These are phyloP conservation scores for Nerophis lumbriciformis DNA, from an alignment of 2,113 vertebrate genomes.

Conservation along the genomic window DNA sequence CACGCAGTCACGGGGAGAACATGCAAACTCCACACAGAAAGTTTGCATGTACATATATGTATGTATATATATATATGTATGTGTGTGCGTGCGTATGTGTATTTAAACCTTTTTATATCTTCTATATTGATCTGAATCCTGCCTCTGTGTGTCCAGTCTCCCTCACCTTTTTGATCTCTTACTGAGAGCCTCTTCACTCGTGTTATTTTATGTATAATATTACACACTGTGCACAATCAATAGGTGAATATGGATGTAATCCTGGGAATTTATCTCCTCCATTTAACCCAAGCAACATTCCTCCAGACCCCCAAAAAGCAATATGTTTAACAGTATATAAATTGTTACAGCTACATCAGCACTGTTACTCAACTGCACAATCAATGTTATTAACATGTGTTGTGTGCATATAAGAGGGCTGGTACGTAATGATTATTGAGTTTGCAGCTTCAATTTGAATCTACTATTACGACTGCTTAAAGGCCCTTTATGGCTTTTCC, in stretches of 20 bases:
- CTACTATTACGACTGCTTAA: slow-evolving; percentile 56
- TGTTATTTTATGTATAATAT: slow-evolving; percentile 24
- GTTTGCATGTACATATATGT: too few species aligned
- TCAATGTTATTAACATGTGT: slow-evolving; percentile 45
- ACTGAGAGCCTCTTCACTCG: background rate
- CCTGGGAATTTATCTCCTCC: slow-evolving; percentile 28
- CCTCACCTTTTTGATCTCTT: slow-evolving; percentile 1
- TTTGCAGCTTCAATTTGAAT: slow-evolving; percentile 55
- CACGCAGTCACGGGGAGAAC: too few species aligned
- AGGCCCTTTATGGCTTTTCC: slow-evolving; percentile 54
- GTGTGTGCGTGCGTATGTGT: background rate
- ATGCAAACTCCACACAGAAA: too few species aligned
- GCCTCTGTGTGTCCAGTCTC: slow-evolving; percentile 25
- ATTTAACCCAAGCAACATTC: slow-evolving; percentile 26
- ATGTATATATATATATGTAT: background rate
- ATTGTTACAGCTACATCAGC: background rate
- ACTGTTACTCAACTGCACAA: slow-evolving; percentile 13
- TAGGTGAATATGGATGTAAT: slow-evolving; percentile 35
- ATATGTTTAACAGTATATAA: slow-evolving; percentile 9
- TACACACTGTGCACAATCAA: slow-evolving; percentile 25
- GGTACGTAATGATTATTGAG: slow-evolving; percentile 58
- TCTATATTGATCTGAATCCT: slow-evolving; percentile 36
- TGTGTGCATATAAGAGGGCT: slow-evolving; percentile 45
- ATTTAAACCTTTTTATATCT: slow-evolving; percentile 14
- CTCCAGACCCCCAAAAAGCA: background rate